Percentiles rank a stretch among this genome's conserved stretches.
Conservation (phyloP, 2,888 invertebrate species). For the Hydroisotoma schaefferi region DNA sequence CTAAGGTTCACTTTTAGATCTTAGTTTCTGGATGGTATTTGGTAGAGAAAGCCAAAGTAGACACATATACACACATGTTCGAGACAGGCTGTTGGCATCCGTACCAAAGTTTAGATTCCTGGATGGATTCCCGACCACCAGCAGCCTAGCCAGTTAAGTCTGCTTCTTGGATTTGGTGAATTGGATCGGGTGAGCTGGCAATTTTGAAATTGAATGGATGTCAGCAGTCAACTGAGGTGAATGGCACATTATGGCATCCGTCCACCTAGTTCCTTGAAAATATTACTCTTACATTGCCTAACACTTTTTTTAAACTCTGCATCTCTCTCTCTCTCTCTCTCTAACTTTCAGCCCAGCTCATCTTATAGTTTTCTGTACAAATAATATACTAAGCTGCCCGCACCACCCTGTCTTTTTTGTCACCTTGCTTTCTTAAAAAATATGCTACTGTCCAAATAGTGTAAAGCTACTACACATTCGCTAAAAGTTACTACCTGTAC, state of each 20-base stretch:
- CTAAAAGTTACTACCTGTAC: no score
- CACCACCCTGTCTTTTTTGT: no score
- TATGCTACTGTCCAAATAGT: no score
- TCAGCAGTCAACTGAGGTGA: conserved; percentile 10
- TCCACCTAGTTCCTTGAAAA: conserved; percentile 1
- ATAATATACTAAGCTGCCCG: no score
- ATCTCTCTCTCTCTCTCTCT: not conserved
- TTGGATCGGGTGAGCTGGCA: not conserved
- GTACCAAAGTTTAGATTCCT: no score
- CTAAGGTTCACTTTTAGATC: no score
- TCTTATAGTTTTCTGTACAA: no score
- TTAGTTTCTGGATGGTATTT: not conserved
- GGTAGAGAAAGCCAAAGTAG: not conserved
- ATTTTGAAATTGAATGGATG: conserved; percentile 10
- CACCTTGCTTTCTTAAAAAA: no score
- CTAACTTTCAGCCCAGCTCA: not conserved
- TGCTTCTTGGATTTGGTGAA: not conserved
- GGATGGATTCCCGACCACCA: no score
- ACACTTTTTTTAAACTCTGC: not conserved
- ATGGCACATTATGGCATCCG: conserved; percentile 12
- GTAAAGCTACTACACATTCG: no score
- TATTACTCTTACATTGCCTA: not conserved
- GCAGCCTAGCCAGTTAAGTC: no score
- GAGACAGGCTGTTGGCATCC: conserved; percentile 5
- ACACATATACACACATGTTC: not conserved